phyloP scores from a whole-genome alignment of 2,888 invertebrate species.

The Pristionchus arcanus region DNA sequence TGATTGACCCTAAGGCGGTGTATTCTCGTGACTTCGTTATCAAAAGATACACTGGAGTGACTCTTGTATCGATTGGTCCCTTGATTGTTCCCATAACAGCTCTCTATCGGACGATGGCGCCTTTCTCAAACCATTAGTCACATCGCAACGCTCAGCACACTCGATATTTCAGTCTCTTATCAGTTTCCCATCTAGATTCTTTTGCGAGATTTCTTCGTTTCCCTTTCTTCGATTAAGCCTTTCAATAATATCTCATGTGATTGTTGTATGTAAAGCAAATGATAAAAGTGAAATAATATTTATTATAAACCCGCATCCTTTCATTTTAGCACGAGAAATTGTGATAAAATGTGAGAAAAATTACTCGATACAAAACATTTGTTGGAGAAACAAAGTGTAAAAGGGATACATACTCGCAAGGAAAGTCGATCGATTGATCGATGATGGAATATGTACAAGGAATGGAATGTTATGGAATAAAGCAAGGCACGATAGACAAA shows the following conservation, averaged over 20 bases:
- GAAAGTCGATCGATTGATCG: neutral
- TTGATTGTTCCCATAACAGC: neutral
- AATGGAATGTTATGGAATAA: constrained; percentile 25
- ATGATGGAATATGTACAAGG: constrained; percentile 45
- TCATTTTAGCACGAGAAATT: constrained; percentile 25
- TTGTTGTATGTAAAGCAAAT: neutral
- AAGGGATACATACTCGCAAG: constrained; percentile 20
- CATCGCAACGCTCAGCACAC: neutral
- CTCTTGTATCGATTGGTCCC: neutral
- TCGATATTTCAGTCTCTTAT: neutral
- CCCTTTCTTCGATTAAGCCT: neutral
- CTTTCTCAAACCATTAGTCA: neutral
- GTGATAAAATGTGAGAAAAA: neutral
- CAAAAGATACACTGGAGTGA: neutral
- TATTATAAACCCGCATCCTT: constrained; percentile 1
- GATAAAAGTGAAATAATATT: constrained; percentile 11
- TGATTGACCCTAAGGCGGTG: neutral
- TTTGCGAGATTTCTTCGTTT: neutral
- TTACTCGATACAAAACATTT: constrained; percentile 20
- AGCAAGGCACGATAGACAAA: neutral
- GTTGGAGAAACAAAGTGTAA: neutral
- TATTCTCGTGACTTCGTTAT: neutral
- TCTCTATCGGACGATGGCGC: neutral
- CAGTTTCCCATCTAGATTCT: neutral
- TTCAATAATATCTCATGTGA: neutral